Base-by-base conservation (phyloP, 2,113 vertebrate genomes). In the Pachypanchax playfairii region DNA sequence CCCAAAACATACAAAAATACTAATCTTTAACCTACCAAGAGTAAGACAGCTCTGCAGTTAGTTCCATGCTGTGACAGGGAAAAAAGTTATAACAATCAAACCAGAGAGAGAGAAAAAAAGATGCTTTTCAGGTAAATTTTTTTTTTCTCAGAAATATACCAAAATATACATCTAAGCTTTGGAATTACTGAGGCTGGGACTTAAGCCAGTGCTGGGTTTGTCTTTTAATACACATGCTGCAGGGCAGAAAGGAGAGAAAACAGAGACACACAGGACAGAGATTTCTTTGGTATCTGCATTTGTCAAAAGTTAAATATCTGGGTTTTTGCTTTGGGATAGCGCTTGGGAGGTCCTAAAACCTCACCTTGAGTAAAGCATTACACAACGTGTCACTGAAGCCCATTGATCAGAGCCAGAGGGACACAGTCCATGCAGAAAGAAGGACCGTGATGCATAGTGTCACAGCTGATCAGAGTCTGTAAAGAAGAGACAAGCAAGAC, bases 141-240 rank as follows among this genome's bases (percentile, higher is more conserved):
- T 79, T 87, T 83, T 86, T 98, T 36, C 94, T 95, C 96, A 96
- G 97, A 98, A 98, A 98, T 98, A 98, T 99, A 99, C 94, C 96
- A 99, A 99, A 99, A 99, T 98, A 99, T 98, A 98, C 97, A 99
- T 99, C 94, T 99, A 98, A 96, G 95, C 97, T 99, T 99, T 99
- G 96, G 96, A 98, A 97, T 98, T 96, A 95, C 94, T 98, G 96
- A 98, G 97, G 96, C 96, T 95, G 95, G 94, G 94, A 96, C 95
- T 97, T 95, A 95, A 94, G 95, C 94, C 94, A 96, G 95, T 95
- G 96, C 95, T 96, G 96, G 96, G 95, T 94, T 95, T 93, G 93
- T 94, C 95, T 95, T 93, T 94, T 95, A 94, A 95, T 93, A 97
- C 95, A 96, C 96, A 93, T 93, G 94, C 95, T 95, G 96, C 94